Percentiles rank a stretch among this genome's conserved stretches.
Conservation (phyloP, 64 coral and sea anemone species). For the Dendronephthya gigantea region DNA sequence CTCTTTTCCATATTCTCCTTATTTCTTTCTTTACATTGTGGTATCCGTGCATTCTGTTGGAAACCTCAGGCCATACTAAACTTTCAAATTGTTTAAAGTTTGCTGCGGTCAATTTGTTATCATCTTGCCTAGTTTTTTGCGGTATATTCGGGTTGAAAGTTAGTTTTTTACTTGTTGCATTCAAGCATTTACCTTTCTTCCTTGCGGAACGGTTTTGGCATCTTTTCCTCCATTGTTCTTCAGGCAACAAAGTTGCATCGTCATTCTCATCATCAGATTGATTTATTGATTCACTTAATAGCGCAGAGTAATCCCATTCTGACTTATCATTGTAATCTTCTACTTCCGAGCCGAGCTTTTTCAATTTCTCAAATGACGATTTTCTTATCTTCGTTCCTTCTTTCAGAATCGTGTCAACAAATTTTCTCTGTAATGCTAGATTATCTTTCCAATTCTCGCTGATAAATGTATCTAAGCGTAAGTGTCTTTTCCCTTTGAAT, state of each 20-base stretch:
- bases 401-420: background rate
- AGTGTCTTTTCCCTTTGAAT: constrained; percentile 5
- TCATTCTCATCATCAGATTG: background rate
- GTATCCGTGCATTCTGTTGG: background rate
- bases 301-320: background rate
- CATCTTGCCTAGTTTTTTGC: background rate
- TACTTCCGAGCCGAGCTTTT: background rate
- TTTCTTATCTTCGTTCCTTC: background rate
- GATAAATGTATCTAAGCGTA: constrained; percentile 9
- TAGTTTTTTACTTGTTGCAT: background rate
- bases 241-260: background rate
- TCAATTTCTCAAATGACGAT: background rate
- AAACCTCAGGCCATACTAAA: background rate
- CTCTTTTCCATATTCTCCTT: background rate
- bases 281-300: background rate
- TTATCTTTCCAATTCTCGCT: constrained; percentile 1
- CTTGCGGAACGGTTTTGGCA: background rate
- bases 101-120: background rate
- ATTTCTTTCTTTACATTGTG: background rate
- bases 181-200: background rate
- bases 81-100: background rate
- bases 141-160: background rate
- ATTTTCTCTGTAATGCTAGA: constrained; percentile 1
- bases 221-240: background rate
- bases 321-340: background rate